Conservation (phyloP, 1,140 invertebrate species). For the Dolichoris vasculosae region DNA sequence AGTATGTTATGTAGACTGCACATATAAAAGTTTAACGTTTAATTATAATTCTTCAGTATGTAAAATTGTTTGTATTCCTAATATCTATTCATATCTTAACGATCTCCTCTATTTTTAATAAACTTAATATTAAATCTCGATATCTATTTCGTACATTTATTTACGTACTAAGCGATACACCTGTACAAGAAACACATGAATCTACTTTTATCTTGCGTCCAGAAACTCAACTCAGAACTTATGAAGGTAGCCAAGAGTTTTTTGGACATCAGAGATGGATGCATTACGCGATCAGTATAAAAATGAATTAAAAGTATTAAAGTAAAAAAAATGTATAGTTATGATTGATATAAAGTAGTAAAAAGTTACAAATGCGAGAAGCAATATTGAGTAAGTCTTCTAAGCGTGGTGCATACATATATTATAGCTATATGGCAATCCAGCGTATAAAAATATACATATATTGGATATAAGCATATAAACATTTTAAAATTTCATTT, state of each 20-base stretch:
- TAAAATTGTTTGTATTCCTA: neutral
- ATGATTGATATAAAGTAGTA: constrained; percentile 9
- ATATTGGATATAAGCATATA: too few species aligned
- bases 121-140: too few species aligned
- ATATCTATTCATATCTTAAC: neutral
- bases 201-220: neutral
- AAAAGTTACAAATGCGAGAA: constrained; percentile 4
- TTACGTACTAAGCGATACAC: neutral
- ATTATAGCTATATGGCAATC: neutral
- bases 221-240: neutral
- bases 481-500: neutral
- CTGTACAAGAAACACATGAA: neutral
- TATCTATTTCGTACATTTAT: neutral
- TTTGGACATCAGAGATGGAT: constrained; percentile 35
- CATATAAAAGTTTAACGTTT: neutral
- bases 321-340: neutral
- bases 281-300: neutral
- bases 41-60: neutral
- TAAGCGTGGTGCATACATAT: constrained; percentile 10
- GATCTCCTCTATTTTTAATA: neutral
- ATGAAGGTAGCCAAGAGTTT: neutral
- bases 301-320: constrained; percentile 13
- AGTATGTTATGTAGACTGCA: neutral
- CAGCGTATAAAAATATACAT: neutral
- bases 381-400: constrained; percentile 7